Evolutionary conservation across 2,888 invertebrate species (phyloP).

Genomic region (Drosophila niveifrons): DNA sequence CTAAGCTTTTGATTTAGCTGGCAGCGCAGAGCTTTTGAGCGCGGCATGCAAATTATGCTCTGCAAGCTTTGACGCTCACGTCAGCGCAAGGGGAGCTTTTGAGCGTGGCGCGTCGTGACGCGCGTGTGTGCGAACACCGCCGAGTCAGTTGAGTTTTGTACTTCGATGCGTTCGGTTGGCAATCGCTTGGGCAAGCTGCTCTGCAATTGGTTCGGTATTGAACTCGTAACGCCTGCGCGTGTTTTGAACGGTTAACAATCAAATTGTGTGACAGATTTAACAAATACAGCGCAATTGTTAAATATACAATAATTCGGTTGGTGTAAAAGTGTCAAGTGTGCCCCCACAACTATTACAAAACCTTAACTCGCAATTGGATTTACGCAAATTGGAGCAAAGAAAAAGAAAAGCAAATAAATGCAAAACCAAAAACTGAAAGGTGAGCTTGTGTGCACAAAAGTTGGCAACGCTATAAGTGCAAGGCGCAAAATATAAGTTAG

Average conservation of each 20-base stretch:
- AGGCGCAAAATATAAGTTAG: background rate
- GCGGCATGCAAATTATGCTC: conserved; percentile 39
- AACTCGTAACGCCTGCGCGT: conserved; percentile 73
- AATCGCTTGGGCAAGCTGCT: conserved; percentile 41
- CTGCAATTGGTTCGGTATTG: conserved; percentile 20
- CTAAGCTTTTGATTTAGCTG: conserved; percentile 1
- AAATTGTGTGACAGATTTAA: conserved; percentile 13
- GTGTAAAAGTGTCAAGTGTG: conserved; percentile 28
- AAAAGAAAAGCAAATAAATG: background rate
- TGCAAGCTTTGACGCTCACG: conserved; percentile 22
- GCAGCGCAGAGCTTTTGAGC: conserved; percentile 13
- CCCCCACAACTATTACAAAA: conserved; percentile 18
- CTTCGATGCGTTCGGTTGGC: conserved; percentile 80
- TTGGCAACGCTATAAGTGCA: background rate
- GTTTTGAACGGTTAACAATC: conserved; percentile 15
- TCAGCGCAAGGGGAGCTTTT: conserved; percentile 34
- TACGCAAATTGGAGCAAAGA: conserved; percentile 15
- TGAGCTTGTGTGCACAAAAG: conserved; percentile 10
- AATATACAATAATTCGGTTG: conserved; percentile 14
- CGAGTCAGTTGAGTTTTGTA: conserved; percentile 76
- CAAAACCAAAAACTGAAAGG: conserved; percentile 25
- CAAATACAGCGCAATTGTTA: conserved; percentile 9
- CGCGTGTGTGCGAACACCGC: conserved; percentile 18
- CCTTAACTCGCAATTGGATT: conserved; percentile 22
- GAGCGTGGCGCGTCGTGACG: conserved; percentile 40